Base-by-base conservation (phyloP, 1,140 invertebrate species). In the Nymphalis io region DNA sequence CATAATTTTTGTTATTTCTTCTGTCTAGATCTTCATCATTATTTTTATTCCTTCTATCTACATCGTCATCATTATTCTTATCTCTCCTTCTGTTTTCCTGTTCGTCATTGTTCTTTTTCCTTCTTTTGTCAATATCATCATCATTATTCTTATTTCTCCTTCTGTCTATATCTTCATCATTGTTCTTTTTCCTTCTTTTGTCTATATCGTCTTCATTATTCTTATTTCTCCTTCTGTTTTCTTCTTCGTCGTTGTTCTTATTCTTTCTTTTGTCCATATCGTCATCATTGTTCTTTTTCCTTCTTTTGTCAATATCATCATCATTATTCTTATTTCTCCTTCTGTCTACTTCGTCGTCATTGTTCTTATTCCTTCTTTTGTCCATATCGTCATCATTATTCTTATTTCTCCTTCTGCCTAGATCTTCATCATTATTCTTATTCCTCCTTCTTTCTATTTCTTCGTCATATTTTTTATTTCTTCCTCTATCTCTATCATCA, bases 301-400 rank as follows among this genome's bases (percentile, higher is more conserved):
- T 21, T 10, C 18, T 73, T 46, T 64, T 68, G 12, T 53, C 53
- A 20, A 27, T 15, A 13, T 71, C 59, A 18, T 66, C 48, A 10
- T 53, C 48, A 21, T 53, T 12, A 21, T 21, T 21, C 18, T 5
- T 53, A 12, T 40, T n/a, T 39, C 15, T 33, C 8, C 44, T 44
- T 20, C 53, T 53, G n/a, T 55, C 21, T n/a, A 44, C 33, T 39
- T 62, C 15, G 1, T 66, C 60, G 2, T 63, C 21, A n/a, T 59
- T 68, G 33, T 68, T 39, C 20, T 23, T 65, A 60, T 70, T 38
- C 62, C 59, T 69, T 44, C 33, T 42, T 68, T 51, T 51, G 15
- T 58, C 39, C 27, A 5, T 11, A 2, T 44, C 23, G 8, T 38
- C 63, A 18, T 60, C 20, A 18, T 18, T 16, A 10, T 20, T 48